Conservation (phyloP, 2,797 vertebrate genomes). For the Cossypha heuglini region DNA sequence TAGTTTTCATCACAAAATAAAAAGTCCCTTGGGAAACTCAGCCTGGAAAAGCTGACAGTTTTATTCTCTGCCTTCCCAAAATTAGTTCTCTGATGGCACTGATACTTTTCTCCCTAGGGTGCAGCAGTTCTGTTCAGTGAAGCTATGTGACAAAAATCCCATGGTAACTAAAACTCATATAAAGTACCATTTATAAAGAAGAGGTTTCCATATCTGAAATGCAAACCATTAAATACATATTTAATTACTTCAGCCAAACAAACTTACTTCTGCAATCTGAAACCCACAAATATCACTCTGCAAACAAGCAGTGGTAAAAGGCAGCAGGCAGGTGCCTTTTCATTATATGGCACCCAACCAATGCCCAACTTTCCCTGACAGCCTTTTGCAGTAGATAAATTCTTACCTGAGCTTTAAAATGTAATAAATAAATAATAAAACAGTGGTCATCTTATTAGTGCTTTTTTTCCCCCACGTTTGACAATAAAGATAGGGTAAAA, state of each 20-base stretch:
- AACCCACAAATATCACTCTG: neutral
- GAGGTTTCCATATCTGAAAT: neutral
- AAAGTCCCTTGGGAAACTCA: neutral
- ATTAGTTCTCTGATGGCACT: neutral
- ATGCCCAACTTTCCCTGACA: neutral
- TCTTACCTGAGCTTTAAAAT: neutral
- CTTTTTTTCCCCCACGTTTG: neutral
- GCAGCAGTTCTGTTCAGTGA: neutral
- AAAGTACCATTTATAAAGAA: neutral
- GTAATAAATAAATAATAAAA: neutral
- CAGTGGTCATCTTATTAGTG: neutral
- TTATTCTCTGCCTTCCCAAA: neutral
- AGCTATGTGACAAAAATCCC: neutral
- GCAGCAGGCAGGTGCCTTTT: accelerated
- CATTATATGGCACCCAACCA: neutral
- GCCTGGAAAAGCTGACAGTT: neutral
- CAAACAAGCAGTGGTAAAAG: neutral
- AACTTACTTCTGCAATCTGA: neutral
- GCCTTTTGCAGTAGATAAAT: neutral
- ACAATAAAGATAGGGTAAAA: neutral
- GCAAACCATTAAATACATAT: no score
- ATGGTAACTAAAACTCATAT: neutral
- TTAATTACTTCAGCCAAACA: neutral
- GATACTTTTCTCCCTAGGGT: neutral
- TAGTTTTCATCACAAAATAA: slow-evolving; percentile 15